phyloP scores from a whole-genome alignment of 1,140 invertebrate species.

The Drosophila prosaltans region DNA sequence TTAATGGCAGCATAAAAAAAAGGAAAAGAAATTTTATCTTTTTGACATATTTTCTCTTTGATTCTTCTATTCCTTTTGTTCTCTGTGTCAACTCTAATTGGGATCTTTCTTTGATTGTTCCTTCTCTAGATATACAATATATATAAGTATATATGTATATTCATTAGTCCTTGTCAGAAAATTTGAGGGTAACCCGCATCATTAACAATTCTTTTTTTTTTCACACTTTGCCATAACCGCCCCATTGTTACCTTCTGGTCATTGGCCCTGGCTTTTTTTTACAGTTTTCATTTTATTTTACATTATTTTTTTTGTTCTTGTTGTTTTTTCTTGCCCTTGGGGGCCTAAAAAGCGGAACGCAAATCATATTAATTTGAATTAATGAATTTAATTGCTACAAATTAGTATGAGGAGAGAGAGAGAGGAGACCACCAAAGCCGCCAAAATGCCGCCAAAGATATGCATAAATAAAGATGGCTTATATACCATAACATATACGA shows the following conservation, averaged over 20 bases:
- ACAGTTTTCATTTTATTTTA: constrained; percentile 30
- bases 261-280: constrained; percentile 57
- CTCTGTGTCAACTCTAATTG: constrained; percentile 34
- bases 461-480: background rate
- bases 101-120: constrained; percentile 17
- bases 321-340: constrained; percentile 2
- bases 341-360: constrained; percentile 12
- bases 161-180: constrained; percentile 58
- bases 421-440: constrained; percentile 53
- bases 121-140: background rate
- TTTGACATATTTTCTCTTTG: constrained; percentile 17
- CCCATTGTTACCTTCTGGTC: constrained; percentile 62
- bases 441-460: constrained; percentile 8
- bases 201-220: constrained; percentile 71
- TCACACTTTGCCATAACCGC: constrained; percentile 57
- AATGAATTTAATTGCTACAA: constrained; percentile 78
- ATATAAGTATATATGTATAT: constrained; percentile 18
- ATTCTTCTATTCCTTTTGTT: background rate
- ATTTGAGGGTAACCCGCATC: constrained; percentile 37
- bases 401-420: constrained; percentile 48
- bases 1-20: constrained; percentile 1
- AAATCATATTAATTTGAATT: constrained; percentile 80
- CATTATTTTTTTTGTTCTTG: background rate
- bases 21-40: background rate
- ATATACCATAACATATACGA: background rate